Base-by-base conservation (phyloP, 2,888 invertebrate genomes). In the Spodoptera exigua region DNA sequence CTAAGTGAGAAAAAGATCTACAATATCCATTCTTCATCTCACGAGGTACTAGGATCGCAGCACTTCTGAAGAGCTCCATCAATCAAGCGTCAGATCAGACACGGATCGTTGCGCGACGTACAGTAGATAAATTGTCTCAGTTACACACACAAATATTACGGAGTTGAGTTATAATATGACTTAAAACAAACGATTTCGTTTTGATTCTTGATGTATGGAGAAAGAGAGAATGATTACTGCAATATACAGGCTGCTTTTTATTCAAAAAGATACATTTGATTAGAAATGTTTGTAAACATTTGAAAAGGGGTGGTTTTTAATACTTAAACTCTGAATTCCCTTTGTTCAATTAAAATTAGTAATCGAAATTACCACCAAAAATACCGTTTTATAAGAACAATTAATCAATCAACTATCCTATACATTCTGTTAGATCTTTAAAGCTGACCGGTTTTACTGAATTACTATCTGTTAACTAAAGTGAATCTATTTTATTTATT, bases 61-160 rank as follows among this genome's bases (percentile, higher is more conserved):
- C 72, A 73, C 67, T 76, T 62, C 66, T 65, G 61, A 78, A 69
- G 76, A 83, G 79, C 62, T 77, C 76, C 80, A 89, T 90, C 86
- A 85, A 87, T 90, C 88, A 84, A 73, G 66, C 70, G 82, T 79
- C 82, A 84, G 80, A 85, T 86, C 82, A 82, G 78, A 82, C 81
- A 78, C 82, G 85, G 82, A 79, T 85, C 81, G 78, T 68, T 79
- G 79, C 76, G 73, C 74, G 71, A 43, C 67, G 57, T 61, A 59
- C 63, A 60, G 53, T 66, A 77, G 82, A 86, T 83, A 85, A 85
- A 87, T 87, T 85, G 81, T 85, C 79, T 79, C 66, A 70, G 74
- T 74, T 63, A 76, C 69, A 53, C 74, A 75, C 59, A 78, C 76
- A 63, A 74, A 72, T 72, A 73, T 55, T 55, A 48, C 53, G 41